Evolutionary conservation across 2,888 invertebrate species (phyloP).

Genomic region (Megastigmus dorsalis): DNA sequence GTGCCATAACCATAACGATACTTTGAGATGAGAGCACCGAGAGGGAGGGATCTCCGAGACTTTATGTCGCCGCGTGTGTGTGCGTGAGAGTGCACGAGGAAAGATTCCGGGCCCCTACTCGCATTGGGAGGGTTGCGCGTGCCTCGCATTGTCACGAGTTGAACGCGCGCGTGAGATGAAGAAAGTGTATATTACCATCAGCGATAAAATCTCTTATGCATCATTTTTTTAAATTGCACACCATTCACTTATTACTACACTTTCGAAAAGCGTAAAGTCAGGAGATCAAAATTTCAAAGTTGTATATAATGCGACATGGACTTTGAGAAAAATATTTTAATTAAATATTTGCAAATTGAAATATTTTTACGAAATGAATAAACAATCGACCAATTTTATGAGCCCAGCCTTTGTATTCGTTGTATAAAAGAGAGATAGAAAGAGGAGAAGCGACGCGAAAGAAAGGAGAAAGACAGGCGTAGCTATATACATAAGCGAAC

Average conservation of each 20-base stretch:
- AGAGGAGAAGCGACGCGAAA: background rate
- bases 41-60: constrained; percentile 54
- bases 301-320: background rate
- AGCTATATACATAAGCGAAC: too few species aligned
- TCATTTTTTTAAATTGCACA: constrained; percentile 34
- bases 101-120: background rate
- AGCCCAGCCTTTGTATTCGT: background rate
- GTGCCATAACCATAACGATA: constrained; percentile 70
- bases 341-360: background rate
- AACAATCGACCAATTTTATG: background rate
- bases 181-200: constrained; percentile 4
- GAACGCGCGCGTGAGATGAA: background rate
- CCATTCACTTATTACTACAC: constrained; percentile 7
- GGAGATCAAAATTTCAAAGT: constrained; percentile 26
- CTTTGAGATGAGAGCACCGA: constrained; percentile 56
- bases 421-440: background rate
- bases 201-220: constrained; percentile 37
- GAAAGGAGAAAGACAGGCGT: too few species aligned
- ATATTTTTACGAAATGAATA: background rate
- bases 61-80: background rate
- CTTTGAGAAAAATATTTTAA: background rate
- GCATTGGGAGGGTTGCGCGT: background rate
- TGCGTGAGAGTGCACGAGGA: background rate
- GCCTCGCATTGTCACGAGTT: background rate
- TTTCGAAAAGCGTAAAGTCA: constrained; percentile 7